Base-by-base conservation (phyloP, 2,797 vertebrate species). In the Hippocampus kuda region DNA sequence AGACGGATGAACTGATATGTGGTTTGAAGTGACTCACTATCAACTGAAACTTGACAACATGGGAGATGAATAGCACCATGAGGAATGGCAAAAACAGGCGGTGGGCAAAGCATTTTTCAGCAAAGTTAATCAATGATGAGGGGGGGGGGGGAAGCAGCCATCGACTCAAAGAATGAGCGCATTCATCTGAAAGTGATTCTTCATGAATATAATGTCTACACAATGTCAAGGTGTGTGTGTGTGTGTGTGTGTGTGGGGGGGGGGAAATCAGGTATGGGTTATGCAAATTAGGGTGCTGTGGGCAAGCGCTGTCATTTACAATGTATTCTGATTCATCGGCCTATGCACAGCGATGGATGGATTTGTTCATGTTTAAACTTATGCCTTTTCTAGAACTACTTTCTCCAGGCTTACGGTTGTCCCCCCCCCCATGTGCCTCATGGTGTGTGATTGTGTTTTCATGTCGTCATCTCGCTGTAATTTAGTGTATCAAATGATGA, bases 51-150 rank as follows among this genome's bases (percentile, higher is more conserved):
- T 65, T 27, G 59, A 18, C 30, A 61, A 61, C 59, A 38, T 9
- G 42, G 42, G 42, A 27, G n/a, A 76, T 68, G 30, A 30, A 70
- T 68, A 11, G 51, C 16, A 63, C 15, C 0, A 66, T 66, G 49
- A 27, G 15, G 53, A 38, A 42, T 0, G 2, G 66, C 27, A 5
- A 57, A 75, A 66, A 41, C 6, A 3, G 70, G 64, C 61, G 38
- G 63, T 69, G 72, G 73, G 66, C 65, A 70, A 67, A 75, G 76
- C 53, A 4, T 68, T 75, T 74, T 75, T 66, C 76, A 70, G 80
- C 53, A 73, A 72, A 70, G 63, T 69, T 68, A 70, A 84, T 84
- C 69, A 85, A 79, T 86, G 72, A 80, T 67, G 75, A 73, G 80
- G 27, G 69, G 5, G 16, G 13, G 6, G 30, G 30, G 30, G 67